Conservation (phyloP, 2,797 vertebrate genomes). For the Microtus californicus region DNA sequence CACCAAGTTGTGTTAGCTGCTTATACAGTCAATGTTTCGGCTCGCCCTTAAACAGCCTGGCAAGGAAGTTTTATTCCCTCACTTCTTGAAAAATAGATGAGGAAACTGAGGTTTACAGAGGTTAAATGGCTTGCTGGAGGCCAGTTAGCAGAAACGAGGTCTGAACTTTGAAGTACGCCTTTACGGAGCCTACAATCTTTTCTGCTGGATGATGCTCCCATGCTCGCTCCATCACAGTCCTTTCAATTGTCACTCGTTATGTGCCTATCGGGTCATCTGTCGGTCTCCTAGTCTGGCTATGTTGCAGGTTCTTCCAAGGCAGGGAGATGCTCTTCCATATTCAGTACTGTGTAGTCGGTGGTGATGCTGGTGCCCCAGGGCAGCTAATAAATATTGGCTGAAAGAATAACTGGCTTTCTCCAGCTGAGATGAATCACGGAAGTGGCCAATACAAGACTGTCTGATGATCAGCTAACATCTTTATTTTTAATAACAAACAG, state of each 20-base stretch:
- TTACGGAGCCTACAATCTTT: not conserved
- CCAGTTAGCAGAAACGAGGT: constrained; percentile 10
- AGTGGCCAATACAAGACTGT: not conserved
- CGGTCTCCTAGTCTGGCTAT: not conserved
- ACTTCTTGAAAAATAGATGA: constrained; percentile 56
- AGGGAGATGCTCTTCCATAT: not conserved
- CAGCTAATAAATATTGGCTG: not conserved
- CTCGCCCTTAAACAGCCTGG: not conserved
- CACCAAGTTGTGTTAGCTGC: not conserved
- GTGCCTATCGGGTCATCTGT: not conserved
- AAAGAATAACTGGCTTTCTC: constrained; percentile 37
- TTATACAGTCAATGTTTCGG: not conserved
- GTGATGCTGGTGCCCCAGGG: not conserved
- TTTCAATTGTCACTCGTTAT: not conserved
- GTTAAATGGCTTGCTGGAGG: constrained; percentile 30
- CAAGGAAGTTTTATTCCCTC: not conserved
- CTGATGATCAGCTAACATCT: constrained; percentile 12
- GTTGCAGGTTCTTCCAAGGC: not conserved
- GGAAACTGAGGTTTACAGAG: constrained; percentile 18
- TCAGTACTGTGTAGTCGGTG: too few species aligned
- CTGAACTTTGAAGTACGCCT: not conserved
- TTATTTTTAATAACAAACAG: constrained; percentile 12
- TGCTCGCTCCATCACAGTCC: fast-evolving
- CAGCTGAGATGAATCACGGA: not conserved
- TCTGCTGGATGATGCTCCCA: not conserved